Evolutionary conservation across 1,140 invertebrate genomes (phyloP).

Genomic region (Drosophila parabipectinata): DNA sequence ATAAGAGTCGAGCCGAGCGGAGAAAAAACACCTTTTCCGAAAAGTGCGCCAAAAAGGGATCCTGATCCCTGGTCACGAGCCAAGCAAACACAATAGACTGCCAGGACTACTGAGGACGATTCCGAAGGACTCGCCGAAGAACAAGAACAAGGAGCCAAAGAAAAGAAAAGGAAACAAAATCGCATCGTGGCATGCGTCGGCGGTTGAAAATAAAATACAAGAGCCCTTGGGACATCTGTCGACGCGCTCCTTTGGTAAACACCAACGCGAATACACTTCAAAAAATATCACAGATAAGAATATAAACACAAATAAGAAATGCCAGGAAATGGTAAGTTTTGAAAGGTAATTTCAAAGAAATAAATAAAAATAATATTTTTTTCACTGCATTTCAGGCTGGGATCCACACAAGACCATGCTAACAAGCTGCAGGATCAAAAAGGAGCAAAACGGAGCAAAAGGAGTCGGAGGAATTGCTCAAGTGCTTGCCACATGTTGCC

Average conservation of each 20-base stretch:
- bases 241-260: conserved; percentile 30
- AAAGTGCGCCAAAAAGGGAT: conserved; percentile 56
- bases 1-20: conserved; percentile 33
- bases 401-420: conserved; percentile 1
- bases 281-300: not conserved
- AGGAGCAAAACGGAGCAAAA: conserved; percentile 7
- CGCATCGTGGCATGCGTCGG: conserved; percentile 41
- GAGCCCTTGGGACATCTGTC: conserved; percentile 67
- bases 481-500: conserved; percentile 53
- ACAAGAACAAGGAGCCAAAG: conserved; percentile 17
- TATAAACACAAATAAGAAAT: too few relatives aligned
- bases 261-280: conserved; percentile 33
- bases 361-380: not conserved
- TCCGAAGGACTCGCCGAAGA: conserved; percentile 1
- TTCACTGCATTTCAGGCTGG: not conserved
- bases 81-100: conserved; percentile 31
- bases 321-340: not conserved
- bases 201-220: conserved; percentile 12
- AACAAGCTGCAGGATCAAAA: conserved; percentile 21
- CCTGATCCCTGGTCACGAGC: conserved; percentile 28
- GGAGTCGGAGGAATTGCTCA: conserved; percentile 29
- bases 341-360: not conserved
- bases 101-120: conserved; percentile 5
- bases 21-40: conserved; percentile 31
- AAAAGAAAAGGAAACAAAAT: conserved; percentile 48